A percentile compares a stretch with the other conserved stretches of the same genome.
Conservation (phyloP, 2,888 invertebrate genomes). For the Ditula angustiorana region DNA sequence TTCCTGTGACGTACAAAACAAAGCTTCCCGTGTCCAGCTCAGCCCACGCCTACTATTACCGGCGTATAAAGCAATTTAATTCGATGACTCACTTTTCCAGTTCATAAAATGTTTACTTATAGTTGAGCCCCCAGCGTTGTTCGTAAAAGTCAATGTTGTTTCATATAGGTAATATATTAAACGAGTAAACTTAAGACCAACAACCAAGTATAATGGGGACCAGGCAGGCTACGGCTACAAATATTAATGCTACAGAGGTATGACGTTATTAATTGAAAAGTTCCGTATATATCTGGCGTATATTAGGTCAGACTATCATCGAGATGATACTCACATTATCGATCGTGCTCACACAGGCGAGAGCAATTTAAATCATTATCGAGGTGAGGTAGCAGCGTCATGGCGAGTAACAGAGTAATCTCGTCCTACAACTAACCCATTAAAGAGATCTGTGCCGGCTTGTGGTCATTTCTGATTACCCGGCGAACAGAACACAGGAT, state of each 20-base stretch:
- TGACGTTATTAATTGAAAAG: neutral
- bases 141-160: conserved; percentile 20
- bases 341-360: conserved; percentile 49
- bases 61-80: conserved; percentile 74
- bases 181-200: neutral
- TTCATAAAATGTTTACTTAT: conserved; percentile 57
- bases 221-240: neutral
- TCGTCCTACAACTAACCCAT: conserved; percentile 53
- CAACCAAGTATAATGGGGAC: neutral
- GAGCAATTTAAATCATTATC: conserved; percentile 66
- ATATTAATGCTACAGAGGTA: neutral
- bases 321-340: conserved; percentile 53
- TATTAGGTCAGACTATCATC: conserved; percentile 57
- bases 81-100: conserved; percentile 72
- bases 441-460: conserved; percentile 62
- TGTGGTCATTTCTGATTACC: conserved; percentile 76
- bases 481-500: conserved; percentile 63
- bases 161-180: neutral
- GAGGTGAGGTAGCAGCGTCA: conserved; percentile 53
- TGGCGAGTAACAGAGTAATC: conserved; percentile 61
- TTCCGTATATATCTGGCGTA: conserved; percentile 39
- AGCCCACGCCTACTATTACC: conserved; percentile 72
- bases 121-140: conserved; percentile 11
- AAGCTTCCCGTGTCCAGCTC: conserved; percentile 76
- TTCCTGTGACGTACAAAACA: conserved; percentile 78